Conservation (phyloP, 1,140 invertebrate species). For the Drosophila mauritiana region DNA sequence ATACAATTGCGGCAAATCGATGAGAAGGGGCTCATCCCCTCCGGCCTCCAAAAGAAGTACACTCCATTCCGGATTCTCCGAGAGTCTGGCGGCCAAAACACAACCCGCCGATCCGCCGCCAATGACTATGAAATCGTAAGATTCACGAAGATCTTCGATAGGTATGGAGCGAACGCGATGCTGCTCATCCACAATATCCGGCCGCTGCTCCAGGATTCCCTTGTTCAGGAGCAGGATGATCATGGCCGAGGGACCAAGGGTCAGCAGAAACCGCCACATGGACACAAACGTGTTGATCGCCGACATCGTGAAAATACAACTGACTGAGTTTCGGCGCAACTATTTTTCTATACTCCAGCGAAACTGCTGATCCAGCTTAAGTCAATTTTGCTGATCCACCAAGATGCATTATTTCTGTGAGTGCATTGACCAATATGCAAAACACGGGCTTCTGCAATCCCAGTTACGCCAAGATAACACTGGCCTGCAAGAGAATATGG, state of each 20-base stretch:
- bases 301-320: constrained; percentile 51
- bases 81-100: constrained; percentile 91
- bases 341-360: neutral
- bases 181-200: constrained; percentile 88
- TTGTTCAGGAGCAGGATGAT: constrained; percentile 87
- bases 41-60: constrained; percentile 93
- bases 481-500: neutral
- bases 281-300: constrained; percentile 64
- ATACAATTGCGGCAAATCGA: constrained; percentile 91
- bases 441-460: neutral
- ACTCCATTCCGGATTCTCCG: constrained; percentile 89
- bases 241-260: constrained; percentile 87
- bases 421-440: constrained; percentile 11
- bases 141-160: constrained; percentile 85
- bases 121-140: constrained; percentile 91
- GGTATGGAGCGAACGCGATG: constrained; percentile 86
- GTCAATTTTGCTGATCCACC: constrained; percentile 1
- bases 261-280: constrained; percentile 86
- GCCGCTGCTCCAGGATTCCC: constrained; percentile 87
- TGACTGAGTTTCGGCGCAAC: neutral
- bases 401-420: neutral
- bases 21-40: constrained; percentile 90
- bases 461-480: neutral
- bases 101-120: constrained; percentile 94
- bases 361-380: constrained; percentile 6